These are phyloP conservation scores for Ostrea denselamellosa DNA, from an alignment of 1,140 invertebrate genomes.

Conservation along the genomic window DNA sequence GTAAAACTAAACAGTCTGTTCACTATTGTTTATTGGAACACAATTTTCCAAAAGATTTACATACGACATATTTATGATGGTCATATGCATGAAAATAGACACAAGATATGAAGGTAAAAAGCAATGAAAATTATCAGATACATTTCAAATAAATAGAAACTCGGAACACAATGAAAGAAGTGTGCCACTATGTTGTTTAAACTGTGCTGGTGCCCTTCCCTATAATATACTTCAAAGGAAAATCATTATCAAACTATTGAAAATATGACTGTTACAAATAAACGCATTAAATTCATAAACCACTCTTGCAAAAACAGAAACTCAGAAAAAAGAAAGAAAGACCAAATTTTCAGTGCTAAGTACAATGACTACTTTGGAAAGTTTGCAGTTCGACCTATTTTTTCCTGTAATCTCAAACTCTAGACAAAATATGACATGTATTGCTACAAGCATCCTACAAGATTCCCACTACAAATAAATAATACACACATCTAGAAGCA, in stretches of 20 bases:
- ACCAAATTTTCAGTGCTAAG: background rate
- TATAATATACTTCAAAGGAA: background rate
- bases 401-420: background rate
- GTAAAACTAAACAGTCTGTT: background rate
- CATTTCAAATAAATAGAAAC: background rate
- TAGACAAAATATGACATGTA: no score
- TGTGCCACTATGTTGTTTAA: background rate
- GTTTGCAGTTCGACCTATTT: background rate
- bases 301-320: background rate
- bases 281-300: background rate
- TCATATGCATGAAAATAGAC: background rate
- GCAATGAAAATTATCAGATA: background rate
- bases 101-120: background rate
- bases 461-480: background rate
- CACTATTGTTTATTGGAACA: constrained; percentile 33
- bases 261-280: background rate
- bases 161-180: background rate
- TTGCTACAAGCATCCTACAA: background rate
- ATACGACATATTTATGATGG: constrained; percentile 29
- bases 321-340: background rate
- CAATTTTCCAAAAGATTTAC: constrained; percentile 24
- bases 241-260: background rate
- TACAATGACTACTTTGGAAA: background rate
- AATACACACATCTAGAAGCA: background rate
- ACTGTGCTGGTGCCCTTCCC: background rate